phyloP scores from a whole-genome alignment of 2,888 invertebrate genomes.

The Hermaeophaga mercurialis region DNA sequence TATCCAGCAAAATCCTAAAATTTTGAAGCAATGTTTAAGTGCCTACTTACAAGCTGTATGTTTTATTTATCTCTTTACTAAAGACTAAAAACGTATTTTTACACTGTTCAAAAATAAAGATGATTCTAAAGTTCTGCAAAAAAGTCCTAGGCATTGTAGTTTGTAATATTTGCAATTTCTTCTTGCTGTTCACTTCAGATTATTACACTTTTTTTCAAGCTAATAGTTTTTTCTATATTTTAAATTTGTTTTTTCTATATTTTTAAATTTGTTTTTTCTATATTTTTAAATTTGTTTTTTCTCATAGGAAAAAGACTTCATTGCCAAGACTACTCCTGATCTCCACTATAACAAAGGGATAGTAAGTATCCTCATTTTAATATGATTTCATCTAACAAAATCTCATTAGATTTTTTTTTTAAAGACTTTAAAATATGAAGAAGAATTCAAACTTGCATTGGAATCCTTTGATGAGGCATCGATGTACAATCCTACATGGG shows the following conservation, averaged over 20 bases:
- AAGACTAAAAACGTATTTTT: too few relatives aligned
- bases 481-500: conserved; percentile 78
- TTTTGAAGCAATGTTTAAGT: conserved; percentile 74
- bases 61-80: conserved; percentile 37
- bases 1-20: conserved; percentile 72
- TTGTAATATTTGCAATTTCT: too few relatives aligned
- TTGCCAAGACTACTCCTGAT: conserved; percentile 76
- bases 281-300: conserved; percentile 23
- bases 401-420: conserved; percentile 22
- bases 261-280: background rate
- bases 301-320: conserved; percentile 69
- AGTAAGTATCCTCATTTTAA: conserved; percentile 62
- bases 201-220: too few relatives aligned
- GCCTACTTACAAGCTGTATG: conserved; percentile 82
- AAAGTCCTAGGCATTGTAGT: too few relatives aligned
- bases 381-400: background rate
- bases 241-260: too few relatives aligned
- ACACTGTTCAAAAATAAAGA: too few relatives aligned
- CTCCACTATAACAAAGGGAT: conserved; percentile 84
- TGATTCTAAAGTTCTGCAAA: too few relatives aligned
- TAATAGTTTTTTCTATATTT: too few relatives aligned
- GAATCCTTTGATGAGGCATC: conserved; percentile 71
- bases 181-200: too few relatives aligned
- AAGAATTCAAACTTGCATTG: conserved; percentile 73
- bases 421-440: conserved; percentile 79